A percentile compares a stretch with the other conserved stretches of the same genome.
phyloP scores from a whole-genome alignment of 1,140 invertebrate species.

The Arctopsyche grandis region DNA sequence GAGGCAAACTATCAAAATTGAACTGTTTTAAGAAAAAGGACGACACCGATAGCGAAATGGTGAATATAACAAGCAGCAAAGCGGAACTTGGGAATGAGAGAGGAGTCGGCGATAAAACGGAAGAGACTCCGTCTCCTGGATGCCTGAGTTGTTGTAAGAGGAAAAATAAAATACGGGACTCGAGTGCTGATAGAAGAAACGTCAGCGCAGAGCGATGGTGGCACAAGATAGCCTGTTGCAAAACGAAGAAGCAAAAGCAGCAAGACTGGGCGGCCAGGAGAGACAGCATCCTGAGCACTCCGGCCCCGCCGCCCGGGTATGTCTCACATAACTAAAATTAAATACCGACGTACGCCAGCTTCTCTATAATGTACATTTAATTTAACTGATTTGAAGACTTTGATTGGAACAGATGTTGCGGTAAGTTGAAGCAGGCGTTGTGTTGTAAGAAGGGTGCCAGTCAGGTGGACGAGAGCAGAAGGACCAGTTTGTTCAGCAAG shows the following conservation, averaged over 20 bases:
- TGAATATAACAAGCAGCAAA: slow-evolving; percentile 56
- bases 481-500: slow-evolving; percentile 70
- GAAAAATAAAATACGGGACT: slow-evolving; percentile 51
- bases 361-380: neutral
- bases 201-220: slow-evolving; percentile 39
- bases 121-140: slow-evolving; percentile 24
- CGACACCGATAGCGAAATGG: slow-evolving; percentile 56
- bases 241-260: slow-evolving; percentile 57
- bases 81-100: slow-evolving; percentile 51
- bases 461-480: slow-evolving; percentile 61
- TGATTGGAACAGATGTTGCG: slow-evolving; percentile 29
- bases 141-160: slow-evolving; percentile 45
- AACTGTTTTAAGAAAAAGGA: slow-evolving; percentile 59
- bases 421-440: slow-evolving; percentile 2
- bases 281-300: slow-evolving; percentile 64
- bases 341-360: neutral
- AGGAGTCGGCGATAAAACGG: slow-evolving; percentile 20
- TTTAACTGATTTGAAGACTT: neutral
- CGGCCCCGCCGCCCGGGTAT: slow-evolving; percentile 50
- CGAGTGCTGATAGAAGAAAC: slow-evolving; percentile 26
- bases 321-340: neutral
- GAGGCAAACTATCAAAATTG: slow-evolving; percentile 57
- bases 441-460: slow-evolving; percentile 21
- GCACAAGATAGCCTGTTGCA: slow-evolving; percentile 55
- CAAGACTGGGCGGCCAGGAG: slow-evolving; percentile 57